Percentiles rank a stretch among this genome's conserved stretches.
Conservation (phyloP, 2,888 invertebrate genomes). For the Eustalomyia histrio region DNA sequence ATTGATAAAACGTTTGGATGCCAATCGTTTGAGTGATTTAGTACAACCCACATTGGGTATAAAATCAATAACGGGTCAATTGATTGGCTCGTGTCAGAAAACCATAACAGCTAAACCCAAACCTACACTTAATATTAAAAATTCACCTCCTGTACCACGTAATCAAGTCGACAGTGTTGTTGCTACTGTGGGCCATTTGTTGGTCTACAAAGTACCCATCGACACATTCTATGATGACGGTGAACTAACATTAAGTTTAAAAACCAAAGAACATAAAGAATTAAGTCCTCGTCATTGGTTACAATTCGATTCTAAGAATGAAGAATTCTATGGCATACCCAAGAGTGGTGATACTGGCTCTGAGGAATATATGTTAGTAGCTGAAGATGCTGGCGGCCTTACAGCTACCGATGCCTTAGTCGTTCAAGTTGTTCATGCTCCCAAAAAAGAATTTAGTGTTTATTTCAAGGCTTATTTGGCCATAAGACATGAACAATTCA, state of each 20-base stretch:
- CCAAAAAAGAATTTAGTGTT: conserved; percentile 84
- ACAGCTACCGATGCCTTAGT: conserved; percentile 89
- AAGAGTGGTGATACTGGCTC: conserved; percentile 85
- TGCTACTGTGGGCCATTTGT: conserved; percentile 89
- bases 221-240: conserved; percentile 95
- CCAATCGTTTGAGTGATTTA: conserved; percentile 81
- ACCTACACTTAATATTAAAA: conserved; percentile 82
- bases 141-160: conserved; percentile 87
- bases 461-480: conserved; percentile 91
- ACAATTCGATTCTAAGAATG: conserved; percentile 92
- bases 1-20: conserved; percentile 81
- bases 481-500: conserved; percentile 85
- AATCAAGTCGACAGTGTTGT: conserved; percentile 92
- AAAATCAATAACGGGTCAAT: conserved; percentile 84
- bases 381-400: conserved; percentile 86
- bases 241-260: conserved; percentile 86
- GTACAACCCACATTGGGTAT: conserved; percentile 85
- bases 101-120: conserved; percentile 80
- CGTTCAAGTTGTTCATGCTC: conserved; percentile 86
- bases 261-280: conserved; percentile 86
- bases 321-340: conserved; percentile 94
- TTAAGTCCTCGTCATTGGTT: conserved; percentile 89
- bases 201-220: conserved; percentile 90
- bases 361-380: conserved; percentile 89
- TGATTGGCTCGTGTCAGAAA: conserved; percentile 85